Conservation (phyloP, 2,797 vertebrate genomes). For the Phrynocephalus forsythii region DNA sequence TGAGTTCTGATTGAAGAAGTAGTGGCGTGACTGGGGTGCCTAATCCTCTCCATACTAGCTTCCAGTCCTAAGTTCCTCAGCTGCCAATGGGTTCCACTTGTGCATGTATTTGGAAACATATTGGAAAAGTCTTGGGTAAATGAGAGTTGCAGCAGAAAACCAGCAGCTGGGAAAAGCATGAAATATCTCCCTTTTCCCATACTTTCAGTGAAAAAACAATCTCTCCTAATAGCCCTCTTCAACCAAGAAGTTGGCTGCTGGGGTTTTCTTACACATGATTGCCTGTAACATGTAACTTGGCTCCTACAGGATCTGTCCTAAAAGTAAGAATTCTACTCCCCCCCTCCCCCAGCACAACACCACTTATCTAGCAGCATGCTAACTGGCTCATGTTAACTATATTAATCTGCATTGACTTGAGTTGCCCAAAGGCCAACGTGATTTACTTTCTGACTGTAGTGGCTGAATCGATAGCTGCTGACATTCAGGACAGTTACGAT, state of each 20-base stretch:
- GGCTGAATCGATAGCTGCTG: constrained; percentile 51
- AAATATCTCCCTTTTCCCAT: neutral
- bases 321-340: constrained; percentile 8
- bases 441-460: constrained; percentile 47
- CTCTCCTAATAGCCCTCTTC: neutral
- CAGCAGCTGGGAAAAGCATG: neutral
- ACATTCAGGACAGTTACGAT: constrained; percentile 41
- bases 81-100: neutral
- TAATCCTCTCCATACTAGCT: neutral
- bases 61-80: neutral
- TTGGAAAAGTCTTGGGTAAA: neutral
- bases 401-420: constrained; percentile 56
- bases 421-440: constrained; percentile 49
- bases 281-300: neutral
- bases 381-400: constrained; percentile 31
- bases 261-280: neutral
- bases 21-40: too few relatives aligned
- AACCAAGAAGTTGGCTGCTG: neutral
- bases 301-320: neutral
- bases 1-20: neutral
- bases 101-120: neutral
- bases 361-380: constrained; percentile 37
- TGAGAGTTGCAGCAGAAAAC: neutral
- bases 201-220: neutral
- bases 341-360: constrained; percentile 23